Evolutionary conservation across 2,797 vertebrate species (phyloP), one percentile per base, ranked within the genome.

Genomic region (Arnoldichthys spilopterus): DNA sequence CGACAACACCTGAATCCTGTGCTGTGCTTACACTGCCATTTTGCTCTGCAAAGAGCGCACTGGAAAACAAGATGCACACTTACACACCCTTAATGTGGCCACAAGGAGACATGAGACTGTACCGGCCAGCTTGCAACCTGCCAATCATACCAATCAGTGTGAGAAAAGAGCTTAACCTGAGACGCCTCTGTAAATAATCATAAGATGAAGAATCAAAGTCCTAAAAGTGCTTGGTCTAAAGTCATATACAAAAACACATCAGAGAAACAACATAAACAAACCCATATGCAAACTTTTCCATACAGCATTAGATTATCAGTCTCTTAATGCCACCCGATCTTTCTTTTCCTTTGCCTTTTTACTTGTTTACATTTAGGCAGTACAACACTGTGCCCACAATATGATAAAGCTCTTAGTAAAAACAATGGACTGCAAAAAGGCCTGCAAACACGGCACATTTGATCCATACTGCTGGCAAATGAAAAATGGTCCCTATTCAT

Each of bases 1-100:
- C 91, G 86, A 93, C 91, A 92, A 86, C 92, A 92, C 90, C 90
- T 89, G 90, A 91, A 90, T 89, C 88, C 78, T 84, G 77, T 71
- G 70, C 80, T 85, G 76, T 91, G 92, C 92, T 91, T 90, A 91
- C 87, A 82, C 43, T 81, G 90, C 90, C 83, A 78, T 88, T 90
- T 91, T 79, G 59, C 74, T 82, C 80, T 45, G 34, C 66, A 78
- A 81, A 77, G 26, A 74, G 83, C 76, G 26, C 69, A 80, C 51
- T 70, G 85, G 74, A 86, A 86, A 86, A 86, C 84, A 88, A 84
- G 80, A 87, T 78, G 72, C 78, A 75, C 78, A 78, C 45, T 63
- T 53, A 76, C 62, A 76, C 62, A 67, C 13, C 64, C 75, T 80
- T 78, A 79, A 77, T 73, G 64, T 73, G 47, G 70, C 79, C 79